A percentile compares a stretch with the other conserved stretches of the same genome.
Evolutionary conservation across 2,797 vertebrate species (phyloP).

Genomic region (Clamator glandarius): DNA sequence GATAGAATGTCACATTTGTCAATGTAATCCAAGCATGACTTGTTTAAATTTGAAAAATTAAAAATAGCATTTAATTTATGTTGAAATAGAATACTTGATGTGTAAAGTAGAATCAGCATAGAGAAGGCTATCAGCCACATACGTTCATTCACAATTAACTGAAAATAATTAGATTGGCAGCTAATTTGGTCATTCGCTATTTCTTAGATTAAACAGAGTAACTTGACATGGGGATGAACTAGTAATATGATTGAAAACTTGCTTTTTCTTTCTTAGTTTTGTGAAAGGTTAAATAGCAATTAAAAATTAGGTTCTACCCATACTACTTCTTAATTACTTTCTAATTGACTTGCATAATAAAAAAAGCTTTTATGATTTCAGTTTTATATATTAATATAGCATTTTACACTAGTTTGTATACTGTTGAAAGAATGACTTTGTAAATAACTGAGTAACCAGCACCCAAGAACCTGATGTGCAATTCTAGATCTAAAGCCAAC

Average conservation of each 20-base stretch:
- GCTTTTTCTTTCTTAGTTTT: neutral
- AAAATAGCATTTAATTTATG: neutral
- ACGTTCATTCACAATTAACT: neutral
- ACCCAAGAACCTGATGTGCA: neutral
- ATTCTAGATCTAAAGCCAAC: neutral
- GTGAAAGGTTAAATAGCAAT: neutral
- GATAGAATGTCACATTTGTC: neutral
- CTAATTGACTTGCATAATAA: neutral
- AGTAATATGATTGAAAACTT: neutral
- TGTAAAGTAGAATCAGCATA: neutral
- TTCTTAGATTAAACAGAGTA: neutral
- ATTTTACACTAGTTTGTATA: neutral
- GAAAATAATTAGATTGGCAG: neutral
- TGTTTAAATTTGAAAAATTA: neutral
- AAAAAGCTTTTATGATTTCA: neutral
- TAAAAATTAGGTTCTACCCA: neutral
- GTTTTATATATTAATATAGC: neutral
- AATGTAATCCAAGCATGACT: neutral
- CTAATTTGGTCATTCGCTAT: neutral
- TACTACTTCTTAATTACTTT: neutral
- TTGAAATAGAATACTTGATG: neutral
- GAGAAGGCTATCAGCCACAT: neutral
- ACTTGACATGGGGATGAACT: neutral
- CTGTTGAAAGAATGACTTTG: neutral
- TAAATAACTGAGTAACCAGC: neutral